Conservation (phyloP, 1,140 invertebrate species). For the Portunus trituberculatus region DNA sequence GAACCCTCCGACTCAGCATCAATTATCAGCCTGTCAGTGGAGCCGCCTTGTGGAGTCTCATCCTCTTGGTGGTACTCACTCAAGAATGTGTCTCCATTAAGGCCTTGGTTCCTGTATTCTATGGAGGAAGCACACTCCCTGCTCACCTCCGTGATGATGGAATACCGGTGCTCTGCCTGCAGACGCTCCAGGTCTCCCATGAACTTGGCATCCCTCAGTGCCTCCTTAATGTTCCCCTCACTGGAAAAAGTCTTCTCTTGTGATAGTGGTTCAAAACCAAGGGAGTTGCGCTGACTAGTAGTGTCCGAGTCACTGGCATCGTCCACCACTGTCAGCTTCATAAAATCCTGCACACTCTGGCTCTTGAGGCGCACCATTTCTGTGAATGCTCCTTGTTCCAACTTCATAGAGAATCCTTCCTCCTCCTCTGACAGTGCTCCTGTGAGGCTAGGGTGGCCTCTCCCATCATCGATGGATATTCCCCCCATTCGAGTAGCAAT, state of each 20-base stretch:
- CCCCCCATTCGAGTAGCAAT: conserved; percentile 32
- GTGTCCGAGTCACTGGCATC: conserved; percentile 73
- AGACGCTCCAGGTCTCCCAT: conserved; percentile 73
- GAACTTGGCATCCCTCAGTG: conserved; percentile 69
- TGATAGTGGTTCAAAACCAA: conserved; percentile 60
- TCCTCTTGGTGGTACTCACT: not conserved
- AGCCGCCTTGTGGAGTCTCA: not conserved
- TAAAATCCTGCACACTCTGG: conserved; percentile 87
- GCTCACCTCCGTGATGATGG: conserved; percentile 74
- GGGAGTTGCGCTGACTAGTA: conserved; percentile 70
- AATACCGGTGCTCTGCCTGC: conserved; percentile 73
- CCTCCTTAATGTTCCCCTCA: conserved; percentile 73
- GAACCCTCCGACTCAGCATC: not conserved
- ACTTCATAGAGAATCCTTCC: conserved; percentile 85
- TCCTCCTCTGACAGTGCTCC: conserved; percentile 81
- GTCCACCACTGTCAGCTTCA: conserved; percentile 85
- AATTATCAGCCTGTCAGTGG: not conserved
- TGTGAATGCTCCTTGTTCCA: conserved; percentile 85
- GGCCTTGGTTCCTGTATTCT: conserved; percentile 63
- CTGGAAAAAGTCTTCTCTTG: conserved; percentile 68
- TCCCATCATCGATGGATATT: conserved; percentile 45
- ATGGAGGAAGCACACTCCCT: conserved; percentile 70
- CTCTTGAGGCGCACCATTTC: conserved; percentile 88
- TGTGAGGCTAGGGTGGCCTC: conserved; percentile 60
- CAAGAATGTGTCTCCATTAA: not conserved